phyloP scores from a whole-genome alignment of 1,140 invertebrate genomes.

The Leptonema lineaticorne region DNA sequence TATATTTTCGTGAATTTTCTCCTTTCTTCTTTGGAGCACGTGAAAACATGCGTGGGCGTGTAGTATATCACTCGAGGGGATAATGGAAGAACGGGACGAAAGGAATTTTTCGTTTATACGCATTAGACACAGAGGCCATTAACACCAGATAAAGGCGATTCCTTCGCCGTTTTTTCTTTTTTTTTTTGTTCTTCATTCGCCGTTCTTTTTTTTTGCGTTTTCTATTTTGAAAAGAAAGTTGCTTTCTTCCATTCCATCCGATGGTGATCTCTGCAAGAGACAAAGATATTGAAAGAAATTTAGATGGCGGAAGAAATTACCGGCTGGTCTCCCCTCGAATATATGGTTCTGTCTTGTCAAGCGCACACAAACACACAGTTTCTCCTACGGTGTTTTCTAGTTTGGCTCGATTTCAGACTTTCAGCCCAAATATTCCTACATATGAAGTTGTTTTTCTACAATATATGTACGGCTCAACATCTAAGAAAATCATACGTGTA shows the following conservation, averaged over 20 bases:
- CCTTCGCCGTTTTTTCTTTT: too few relatives aligned
- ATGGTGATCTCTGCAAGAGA: slow-evolving; percentile 22
- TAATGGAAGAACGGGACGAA: slow-evolving; percentile 8
- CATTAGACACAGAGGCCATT: slow-evolving; percentile 30
- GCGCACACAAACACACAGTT: slow-evolving; percentile 23
- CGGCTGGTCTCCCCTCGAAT: background rate
- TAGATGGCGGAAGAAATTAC: slow-evolving; percentile 38
- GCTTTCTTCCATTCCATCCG: slow-evolving; percentile 5
- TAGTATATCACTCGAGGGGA: slow-evolving; percentile 6
- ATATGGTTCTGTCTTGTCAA: slow-evolving; percentile 29
- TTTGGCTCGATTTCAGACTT: slow-evolving; percentile 20
- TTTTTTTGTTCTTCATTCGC: too few relatives aligned
- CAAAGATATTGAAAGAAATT: slow-evolving; percentile 31
- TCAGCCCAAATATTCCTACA: slow-evolving; percentile 31
- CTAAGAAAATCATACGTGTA: too few relatives aligned
- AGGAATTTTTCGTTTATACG: slow-evolving; percentile 24
- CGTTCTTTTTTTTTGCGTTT: background rate
- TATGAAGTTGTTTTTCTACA: slow-evolving; percentile 29
- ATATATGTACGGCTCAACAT: background rate
- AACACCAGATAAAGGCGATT: slow-evolving; percentile 25
- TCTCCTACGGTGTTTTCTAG: slow-evolving; percentile 9
- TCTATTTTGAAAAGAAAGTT: slow-evolving; percentile 14
- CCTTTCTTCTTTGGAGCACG: too few relatives aligned
- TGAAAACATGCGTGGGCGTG: background rate
- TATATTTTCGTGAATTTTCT: background rate